phyloP scores from a whole-genome alignment of 2,888 invertebrate species.

The Drosophila koepferae region DNA sequence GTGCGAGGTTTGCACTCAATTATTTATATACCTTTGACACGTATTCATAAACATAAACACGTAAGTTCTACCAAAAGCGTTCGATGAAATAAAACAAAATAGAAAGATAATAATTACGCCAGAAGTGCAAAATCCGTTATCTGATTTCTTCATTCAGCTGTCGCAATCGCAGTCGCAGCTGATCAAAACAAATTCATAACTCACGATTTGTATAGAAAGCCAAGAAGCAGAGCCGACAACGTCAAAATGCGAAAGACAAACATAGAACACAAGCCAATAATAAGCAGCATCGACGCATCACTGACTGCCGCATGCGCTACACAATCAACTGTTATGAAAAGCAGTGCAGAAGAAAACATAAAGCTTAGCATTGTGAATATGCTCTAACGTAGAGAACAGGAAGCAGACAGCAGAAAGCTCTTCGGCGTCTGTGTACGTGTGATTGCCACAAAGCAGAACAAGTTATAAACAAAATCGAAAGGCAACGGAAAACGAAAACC shows the following conservation, averaged over 20 bases:
- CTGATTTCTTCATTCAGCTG: constrained; percentile 31
- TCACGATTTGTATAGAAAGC: constrained; percentile 66
- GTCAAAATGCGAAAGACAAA: constrained; percentile 64
- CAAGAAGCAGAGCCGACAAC: constrained; percentile 49
- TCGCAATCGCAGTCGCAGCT: constrained; percentile 34
- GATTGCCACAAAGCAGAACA: constrained; percentile 61
- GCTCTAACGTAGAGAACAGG: constrained; percentile 28
- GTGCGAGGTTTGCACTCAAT: background rate
- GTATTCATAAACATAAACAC: constrained; percentile 20
- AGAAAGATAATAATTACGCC: constrained; percentile 24
- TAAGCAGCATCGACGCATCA: background rate
- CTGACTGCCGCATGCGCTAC: constrained; percentile 33
- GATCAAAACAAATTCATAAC: constrained; percentile 51
- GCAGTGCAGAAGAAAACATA: background rate
- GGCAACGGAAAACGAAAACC: constrained; percentile 58
- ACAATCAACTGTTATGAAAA: background rate
- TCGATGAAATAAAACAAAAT: constrained; percentile 9
- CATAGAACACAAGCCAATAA: constrained; percentile 49
- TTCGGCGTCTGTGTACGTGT: constrained; percentile 19
- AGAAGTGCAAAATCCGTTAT: constrained; percentile 32
- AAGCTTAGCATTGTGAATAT: background rate
- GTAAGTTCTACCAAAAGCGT: constrained; percentile 34
- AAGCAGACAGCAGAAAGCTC: constrained; percentile 50
- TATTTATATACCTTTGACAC: constrained; percentile 31
- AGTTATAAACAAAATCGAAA: constrained; percentile 78